Evolutionary conservation across 2,113 vertebrate genomes (phyloP).

Genomic region (Ceuthmochares aereus): DNA sequence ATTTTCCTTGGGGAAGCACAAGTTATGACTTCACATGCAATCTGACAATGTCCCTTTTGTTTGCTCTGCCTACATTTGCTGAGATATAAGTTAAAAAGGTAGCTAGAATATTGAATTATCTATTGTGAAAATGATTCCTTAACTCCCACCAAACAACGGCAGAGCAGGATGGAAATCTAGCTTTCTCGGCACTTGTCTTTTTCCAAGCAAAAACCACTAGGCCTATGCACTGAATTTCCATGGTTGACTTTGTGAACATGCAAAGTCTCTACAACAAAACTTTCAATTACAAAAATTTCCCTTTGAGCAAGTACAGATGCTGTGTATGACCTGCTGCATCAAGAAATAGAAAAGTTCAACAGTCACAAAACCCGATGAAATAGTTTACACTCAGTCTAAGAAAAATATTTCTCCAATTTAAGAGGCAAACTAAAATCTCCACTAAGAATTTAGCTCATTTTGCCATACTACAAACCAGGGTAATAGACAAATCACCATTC

Average conservation of each 20-base stretch:
- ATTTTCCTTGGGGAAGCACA: background rate
- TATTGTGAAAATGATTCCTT: background rate
- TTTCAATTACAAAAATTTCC: background rate
- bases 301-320: background rate
- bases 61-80: background rate
- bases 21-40: background rate
- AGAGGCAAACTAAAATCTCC: background rate
- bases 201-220: background rate
- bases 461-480: accelerated
- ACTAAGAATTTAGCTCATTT: background rate
- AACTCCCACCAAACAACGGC: background rate
- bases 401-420: background rate
- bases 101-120: background rate
- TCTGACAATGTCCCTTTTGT: background rate
- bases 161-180: background rate
- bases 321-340: background rate
- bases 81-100: background rate
- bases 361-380: background rate
- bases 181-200: background rate
- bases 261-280: background rate
- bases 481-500: background rate
- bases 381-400: background rate
- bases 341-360: background rate
- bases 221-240: background rate
- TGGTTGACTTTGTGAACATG: background rate